Conservation (phyloP, 2,797 vertebrate genomes). For the Falco rusticolus region DNA sequence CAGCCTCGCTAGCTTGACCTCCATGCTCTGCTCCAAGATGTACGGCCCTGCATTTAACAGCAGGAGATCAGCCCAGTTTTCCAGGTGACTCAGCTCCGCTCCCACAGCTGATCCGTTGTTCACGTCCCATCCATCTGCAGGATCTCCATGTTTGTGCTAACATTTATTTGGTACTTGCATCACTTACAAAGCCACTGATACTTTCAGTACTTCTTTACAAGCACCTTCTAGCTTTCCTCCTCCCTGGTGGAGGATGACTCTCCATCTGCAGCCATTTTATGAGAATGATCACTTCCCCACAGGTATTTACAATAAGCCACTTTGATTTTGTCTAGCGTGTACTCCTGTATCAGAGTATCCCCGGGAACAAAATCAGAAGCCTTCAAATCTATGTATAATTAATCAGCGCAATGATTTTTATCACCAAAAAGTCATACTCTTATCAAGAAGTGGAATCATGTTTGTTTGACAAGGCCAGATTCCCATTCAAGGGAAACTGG, state of each 20-base stretch:
- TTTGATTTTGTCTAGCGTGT: neutral
- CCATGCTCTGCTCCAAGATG: neutral
- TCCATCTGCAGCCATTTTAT: neutral
- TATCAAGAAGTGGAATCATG: neutral
- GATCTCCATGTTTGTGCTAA: neutral
- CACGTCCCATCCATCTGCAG: neutral
- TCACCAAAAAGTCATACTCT: neutral
- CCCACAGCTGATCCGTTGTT: neutral
- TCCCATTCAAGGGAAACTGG: neutral
- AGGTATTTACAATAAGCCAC: neutral
- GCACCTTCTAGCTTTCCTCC: neutral
- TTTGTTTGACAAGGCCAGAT: neutral
- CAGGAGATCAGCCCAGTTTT: neutral
- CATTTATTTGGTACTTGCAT: neutral
- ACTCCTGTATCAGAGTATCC: neutral
- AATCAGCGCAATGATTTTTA: neutral
- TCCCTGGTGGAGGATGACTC: neutral
- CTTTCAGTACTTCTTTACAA: fast-evolving
- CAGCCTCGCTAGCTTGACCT: neutral
- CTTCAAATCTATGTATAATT: neutral
- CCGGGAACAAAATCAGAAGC: neutral
- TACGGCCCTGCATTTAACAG: neutral
- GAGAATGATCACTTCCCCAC: neutral
- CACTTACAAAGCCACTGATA: neutral
- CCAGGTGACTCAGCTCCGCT: neutral